Evolutionary conservation across 2,797 vertebrate genomes (phyloP), one percentile per base, ranked within the genome.

Genomic region (Sebastes oblongus): DNA sequence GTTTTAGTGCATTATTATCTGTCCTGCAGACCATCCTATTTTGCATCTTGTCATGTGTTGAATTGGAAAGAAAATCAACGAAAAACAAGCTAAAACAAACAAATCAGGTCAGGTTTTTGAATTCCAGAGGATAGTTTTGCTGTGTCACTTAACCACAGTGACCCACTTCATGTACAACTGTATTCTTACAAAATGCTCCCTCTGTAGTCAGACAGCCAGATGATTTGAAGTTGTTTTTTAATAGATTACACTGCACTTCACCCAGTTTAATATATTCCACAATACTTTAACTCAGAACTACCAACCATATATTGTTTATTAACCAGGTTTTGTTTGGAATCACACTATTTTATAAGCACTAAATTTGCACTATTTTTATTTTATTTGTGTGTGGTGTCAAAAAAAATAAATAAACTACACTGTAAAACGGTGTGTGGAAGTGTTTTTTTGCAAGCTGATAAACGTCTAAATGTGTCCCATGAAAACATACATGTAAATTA

Each of bases 141-240:
- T 54, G 62, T 56, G 81, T 83, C 85, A 46, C 79, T 90, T 89
- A 72, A 59, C 39, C 85, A 78, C 54, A 60, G n/a, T 93, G 88
- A 93, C 93, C 93, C 80, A 94, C 60, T 91, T 93, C 77, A 72
- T 27, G 20, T 9, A 30, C 25, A 61, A 75, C 76, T 78, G 67
- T 72, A 50, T 36, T 73, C 11, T 94, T 95, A 60, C 86, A 80
- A 90, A 93, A 95, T 67, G 22, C 27, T 20, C 36, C 55, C n/a
- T 9, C 66, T 70, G 77, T 54, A 50, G 27, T 25, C 39, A 58
- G 11, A 1, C 50, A 29, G 32, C 58, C 25, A 52, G 42, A 61
- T 79, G 50, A 77, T 36, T 65, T 65, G 54, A 3, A 65, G 64
- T 62, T 69, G 20, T 58, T 39, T 39, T 39, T 61, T 22, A 11